phyloP scores from a whole-genome alignment of 2,797 vertebrate species.

The Periparus ater region DNA sequence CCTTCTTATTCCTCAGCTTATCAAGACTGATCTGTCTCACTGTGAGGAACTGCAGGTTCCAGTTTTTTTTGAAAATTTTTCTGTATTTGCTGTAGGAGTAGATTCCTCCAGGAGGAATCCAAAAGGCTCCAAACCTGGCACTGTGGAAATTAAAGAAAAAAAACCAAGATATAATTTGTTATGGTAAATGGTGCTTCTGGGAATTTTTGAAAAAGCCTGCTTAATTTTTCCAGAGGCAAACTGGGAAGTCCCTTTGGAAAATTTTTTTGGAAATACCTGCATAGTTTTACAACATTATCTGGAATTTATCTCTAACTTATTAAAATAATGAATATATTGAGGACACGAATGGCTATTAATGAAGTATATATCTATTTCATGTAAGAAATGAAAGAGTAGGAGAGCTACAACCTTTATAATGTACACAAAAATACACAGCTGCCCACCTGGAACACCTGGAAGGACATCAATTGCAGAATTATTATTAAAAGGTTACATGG shows the following conservation, averaged over 20 bases:
- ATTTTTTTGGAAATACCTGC: neutral
- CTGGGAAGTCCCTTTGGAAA: neutral
- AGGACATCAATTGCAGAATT: neutral
- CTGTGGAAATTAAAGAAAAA: neutral
- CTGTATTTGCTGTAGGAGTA: neutral
- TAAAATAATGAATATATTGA: neutral
- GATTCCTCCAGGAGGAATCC: neutral
- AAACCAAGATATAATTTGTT: neutral
- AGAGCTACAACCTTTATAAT: neutral
- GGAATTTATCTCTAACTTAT: neutral
- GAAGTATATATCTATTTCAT: neutral
- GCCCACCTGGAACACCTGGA: neutral
- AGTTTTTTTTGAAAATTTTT: neutral
- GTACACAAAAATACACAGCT: neutral
- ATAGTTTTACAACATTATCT: neutral
- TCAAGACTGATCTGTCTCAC: neutral
- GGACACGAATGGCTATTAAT: neutral
- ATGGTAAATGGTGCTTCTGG: neutral
- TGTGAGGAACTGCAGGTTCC: neutral
- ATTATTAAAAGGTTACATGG: neutral
- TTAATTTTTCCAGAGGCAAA: neutral
- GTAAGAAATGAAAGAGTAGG: neutral
- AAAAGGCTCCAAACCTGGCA: neutral
- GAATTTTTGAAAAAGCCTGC: neutral
- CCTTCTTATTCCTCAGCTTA: neutral